A percentile compares a stretch with the other conserved stretches of the same genome.
phyloP scores from a whole-genome alignment of 1,140 invertebrate genomes.

The Drosophila kepulauana region DNA sequence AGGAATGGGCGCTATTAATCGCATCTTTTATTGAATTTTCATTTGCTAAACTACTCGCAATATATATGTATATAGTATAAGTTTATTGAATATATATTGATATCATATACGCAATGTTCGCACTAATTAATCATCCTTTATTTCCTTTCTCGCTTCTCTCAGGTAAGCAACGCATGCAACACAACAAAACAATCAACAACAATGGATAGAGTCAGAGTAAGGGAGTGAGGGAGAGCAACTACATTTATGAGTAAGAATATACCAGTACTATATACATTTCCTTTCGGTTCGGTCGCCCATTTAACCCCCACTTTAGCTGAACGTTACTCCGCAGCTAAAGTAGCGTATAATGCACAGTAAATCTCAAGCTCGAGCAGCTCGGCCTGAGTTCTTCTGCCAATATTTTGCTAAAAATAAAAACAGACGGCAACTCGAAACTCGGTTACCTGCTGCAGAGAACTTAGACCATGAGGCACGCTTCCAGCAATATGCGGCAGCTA shows the following conservation, averaged over 20 bases:
- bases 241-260: slow-evolving; percentile 21
- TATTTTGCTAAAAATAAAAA: slow-evolving; percentile 80
- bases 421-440: slow-evolving; percentile 45
- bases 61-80: too few relatives aligned
- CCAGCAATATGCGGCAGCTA: slow-evolving; percentile 75
- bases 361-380: slow-evolving; percentile 35
- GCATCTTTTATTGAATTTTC: slow-evolving; percentile 20
- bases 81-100: slow-evolving; percentile 13
- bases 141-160: neutral
- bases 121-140: slow-evolving; percentile 35
- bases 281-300: neutral
- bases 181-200: slow-evolving; percentile 17
- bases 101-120: slow-evolving; percentile 10
- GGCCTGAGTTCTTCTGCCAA: slow-evolving; percentile 66
- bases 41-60: slow-evolving; percentile 11
- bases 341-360: slow-evolving; percentile 63
- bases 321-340: slow-evolving; percentile 36
- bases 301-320: slow-evolving; percentile 21
- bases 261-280: slow-evolving; percentile 10
- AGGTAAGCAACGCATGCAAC: slow-evolving; percentile 45
- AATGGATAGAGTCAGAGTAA: slow-evolving; percentile 31
- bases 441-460: slow-evolving; percentile 28
- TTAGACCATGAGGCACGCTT: slow-evolving; percentile 38
- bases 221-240: slow-evolving; percentile 16
- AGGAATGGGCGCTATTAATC: neutral